These are phyloP conservation scores for Trogon surrucura DNA, from an alignment of 2,113 vertebrate species.

Conservation along the genomic window DNA sequence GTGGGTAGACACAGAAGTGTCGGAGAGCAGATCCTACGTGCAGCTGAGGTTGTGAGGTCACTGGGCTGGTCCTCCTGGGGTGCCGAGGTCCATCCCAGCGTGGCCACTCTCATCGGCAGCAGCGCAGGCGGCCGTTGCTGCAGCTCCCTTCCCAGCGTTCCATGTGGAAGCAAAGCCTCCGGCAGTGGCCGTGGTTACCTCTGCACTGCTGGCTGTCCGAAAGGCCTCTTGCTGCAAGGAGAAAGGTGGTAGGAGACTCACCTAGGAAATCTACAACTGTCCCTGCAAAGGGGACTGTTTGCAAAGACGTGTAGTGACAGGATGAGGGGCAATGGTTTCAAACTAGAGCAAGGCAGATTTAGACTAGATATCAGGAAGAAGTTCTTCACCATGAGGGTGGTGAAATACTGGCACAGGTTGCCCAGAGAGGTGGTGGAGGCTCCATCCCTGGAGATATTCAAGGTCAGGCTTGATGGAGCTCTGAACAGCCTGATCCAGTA, in stretches of 20 bases:
- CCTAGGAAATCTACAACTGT: not conserved
- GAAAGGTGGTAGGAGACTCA: not conserved
- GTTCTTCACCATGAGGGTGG: no score
- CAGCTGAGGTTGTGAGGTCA: not conserved
- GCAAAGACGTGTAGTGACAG: no score
- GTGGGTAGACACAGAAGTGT: rapidly evolving
- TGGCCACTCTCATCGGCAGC: conserved; percentile 21
- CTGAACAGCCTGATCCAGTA: no score
- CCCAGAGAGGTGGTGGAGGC: no score
- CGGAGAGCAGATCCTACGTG: rapidly evolving
- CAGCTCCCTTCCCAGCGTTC: conserved; percentile 60
- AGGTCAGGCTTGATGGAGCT: no score
- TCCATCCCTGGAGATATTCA: no score
- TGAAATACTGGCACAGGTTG: no score
- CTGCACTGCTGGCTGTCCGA: conserved; percentile 25
- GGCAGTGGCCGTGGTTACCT: conserved; percentile 37
- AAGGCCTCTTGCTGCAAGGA: not conserved
- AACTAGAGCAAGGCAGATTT: no score
- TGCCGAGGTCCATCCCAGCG: rapidly evolving
- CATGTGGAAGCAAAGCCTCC: conserved; percentile 65
- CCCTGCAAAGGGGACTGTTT: no score
- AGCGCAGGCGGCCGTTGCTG: conserved; percentile 19
- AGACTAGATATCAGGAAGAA: no score
- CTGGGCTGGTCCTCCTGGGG: not conserved
- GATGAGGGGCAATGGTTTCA: no score